phyloP scores from a whole-genome alignment of 2,888 invertebrate genomes.

The Agonopterix alstromeriana region DNA sequence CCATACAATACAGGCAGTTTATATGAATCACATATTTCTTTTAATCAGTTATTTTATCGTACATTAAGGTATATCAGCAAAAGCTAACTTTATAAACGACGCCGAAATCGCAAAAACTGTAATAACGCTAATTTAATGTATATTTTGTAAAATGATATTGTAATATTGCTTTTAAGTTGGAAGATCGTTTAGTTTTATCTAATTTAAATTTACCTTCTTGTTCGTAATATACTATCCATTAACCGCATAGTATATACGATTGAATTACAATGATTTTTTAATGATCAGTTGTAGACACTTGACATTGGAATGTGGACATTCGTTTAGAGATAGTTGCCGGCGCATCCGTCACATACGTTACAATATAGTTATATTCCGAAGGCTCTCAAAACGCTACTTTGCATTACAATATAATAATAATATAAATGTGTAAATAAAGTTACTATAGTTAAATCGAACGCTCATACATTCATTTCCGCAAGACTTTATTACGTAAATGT shows the following conservation, averaged over 20 bases:
- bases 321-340: conserved; percentile 44
- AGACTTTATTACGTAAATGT: conserved; percentile 50
- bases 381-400: conserved; percentile 64
- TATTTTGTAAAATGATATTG: conserved; percentile 45
- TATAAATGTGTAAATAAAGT: conserved; percentile 75
- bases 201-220: no score
- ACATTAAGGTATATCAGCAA: no score
- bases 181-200: conserved; percentile 27
- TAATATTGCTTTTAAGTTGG: conserved; percentile 61
- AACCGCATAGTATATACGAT: no score
- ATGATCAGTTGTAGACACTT: conserved; percentile 11
- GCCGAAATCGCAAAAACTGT: no score
- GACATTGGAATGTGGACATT: conserved; percentile 31
- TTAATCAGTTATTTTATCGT: no score
- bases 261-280: not conserved
- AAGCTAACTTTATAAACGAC: no score
- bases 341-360: conserved; percentile 38
- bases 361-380: conserved; percentile 48
- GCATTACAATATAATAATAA: conserved; percentile 62
- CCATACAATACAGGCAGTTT: no score
- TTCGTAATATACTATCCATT: no score
- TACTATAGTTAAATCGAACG: conserved; percentile 61
- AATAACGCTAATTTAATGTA: not conserved
- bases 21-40: no score
- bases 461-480: conserved; percentile 50